These are phyloP conservation scores for Corvus moneduloides DNA, from an alignment of 2,113 vertebrate species.

Conservation along the genomic window DNA sequence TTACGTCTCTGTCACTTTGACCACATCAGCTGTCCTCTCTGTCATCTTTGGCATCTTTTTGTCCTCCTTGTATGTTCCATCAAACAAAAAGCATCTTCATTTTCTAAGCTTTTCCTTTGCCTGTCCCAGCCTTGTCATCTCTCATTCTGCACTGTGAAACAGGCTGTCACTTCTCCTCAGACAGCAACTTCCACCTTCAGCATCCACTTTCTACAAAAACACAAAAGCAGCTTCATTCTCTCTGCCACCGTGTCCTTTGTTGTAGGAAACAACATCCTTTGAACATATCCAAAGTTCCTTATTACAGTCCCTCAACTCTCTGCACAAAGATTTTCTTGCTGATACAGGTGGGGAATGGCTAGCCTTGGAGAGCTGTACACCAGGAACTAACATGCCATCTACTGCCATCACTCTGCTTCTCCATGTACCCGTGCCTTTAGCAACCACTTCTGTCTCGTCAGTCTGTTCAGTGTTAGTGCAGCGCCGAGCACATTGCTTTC, in stretches of 20 bases:
- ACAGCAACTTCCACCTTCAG: neutral
- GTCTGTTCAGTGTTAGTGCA: fast-evolving
- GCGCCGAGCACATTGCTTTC: neutral
- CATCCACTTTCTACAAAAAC: neutral
- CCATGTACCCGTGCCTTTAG: neutral
- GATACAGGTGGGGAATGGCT: neutral
- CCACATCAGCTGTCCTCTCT: neutral
- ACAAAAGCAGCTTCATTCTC: neutral
- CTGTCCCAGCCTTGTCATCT: neutral
- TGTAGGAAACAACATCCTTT: neutral
- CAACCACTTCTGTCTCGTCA: neutral
- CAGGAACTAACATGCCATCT: neutral
- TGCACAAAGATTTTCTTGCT: neutral
- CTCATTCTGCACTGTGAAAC: neutral
- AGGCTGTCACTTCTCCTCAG: neutral
- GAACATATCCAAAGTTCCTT: neutral
- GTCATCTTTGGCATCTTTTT: neutral
- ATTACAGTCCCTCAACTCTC: neutral
- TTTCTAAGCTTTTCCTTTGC: neutral
- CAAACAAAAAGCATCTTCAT: slow-evolving; percentile 10
- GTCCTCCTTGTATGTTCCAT: neutral
- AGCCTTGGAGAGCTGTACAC: neutral
- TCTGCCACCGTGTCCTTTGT: neutral
- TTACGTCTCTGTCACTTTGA: neutral
- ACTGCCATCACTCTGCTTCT: neutral